Evolutionary conservation across 1,140 invertebrate species (phyloP), one percentile per base, ranked within the genome.

Genomic region (Holcopasites calliopsidis): DNA sequence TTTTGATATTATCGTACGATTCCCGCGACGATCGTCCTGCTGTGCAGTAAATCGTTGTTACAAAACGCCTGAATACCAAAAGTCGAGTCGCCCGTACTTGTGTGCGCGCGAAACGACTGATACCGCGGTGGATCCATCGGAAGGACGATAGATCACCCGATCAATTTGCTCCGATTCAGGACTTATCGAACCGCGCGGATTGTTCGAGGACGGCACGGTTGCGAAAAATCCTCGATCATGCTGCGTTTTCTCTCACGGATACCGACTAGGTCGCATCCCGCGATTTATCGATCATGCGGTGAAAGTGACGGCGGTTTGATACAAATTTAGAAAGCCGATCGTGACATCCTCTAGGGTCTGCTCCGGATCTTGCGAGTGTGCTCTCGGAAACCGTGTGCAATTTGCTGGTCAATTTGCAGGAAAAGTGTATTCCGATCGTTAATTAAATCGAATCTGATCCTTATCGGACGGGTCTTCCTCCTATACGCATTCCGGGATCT

Each of bases 321-420:
- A 87, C 85, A 82, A 89, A 87, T 88, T 89, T 89, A 89, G 88
- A 89, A 89, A 89, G 87, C 81, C 82, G 75, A 77, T 79, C 57
- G 57, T 60, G 57, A 35, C 75, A 69, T 78, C 38, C 42, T 62
- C 49, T 62, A 33, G 13, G 23, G n/a, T 77, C 58, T 58, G 76
- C 50, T 61, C 73, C 21, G 60, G 40, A 55, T 64, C 13, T 52
- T 23, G 44, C 68, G 69, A 31, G 70, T 55, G 40, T 26, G 38
- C 44, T 62, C 38, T 52, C 6, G 8, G 1, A 3, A 50, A 26
- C 10, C 13, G 10, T 42, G 23, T 21, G 11, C 16, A 23, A 50
- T 50, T 44, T 33, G 23, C 16, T 31, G 16, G 2, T n/a, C 2
- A 40, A 21, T 33, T 49, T 21, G 42, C 18, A 16, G 8, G 10